Evolutionary conservation across 2,888 invertebrate species (phyloP).

Genomic region (Allygus modestus): DNA sequence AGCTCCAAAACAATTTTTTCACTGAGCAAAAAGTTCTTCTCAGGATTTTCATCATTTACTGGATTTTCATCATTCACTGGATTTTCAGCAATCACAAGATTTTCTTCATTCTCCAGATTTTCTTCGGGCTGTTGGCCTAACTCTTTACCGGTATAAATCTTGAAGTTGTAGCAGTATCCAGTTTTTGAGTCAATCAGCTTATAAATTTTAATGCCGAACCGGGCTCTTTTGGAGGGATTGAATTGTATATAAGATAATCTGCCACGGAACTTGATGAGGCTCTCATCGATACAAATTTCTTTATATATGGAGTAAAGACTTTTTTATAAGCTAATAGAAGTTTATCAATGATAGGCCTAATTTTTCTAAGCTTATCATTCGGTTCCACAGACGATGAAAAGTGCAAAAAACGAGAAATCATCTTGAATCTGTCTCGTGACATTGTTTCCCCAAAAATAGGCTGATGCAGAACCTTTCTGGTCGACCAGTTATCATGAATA

Average conservation of each 20-base stretch:
- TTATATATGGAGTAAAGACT: slow-evolving; percentile 67
- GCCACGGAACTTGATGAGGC: slow-evolving; percentile 72
- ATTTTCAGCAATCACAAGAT: neutral
- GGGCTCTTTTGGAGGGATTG: slow-evolving; percentile 71
- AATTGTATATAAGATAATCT: slow-evolving; percentile 71
- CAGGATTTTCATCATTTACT: too few relatives aligned
- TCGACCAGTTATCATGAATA: neutral
- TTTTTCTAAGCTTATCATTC: slow-evolving; percentile 65
- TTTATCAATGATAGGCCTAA: slow-evolving; percentile 55
- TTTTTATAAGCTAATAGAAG: neutral
- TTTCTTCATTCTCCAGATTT: neutral
- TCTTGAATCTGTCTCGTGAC: neutral
- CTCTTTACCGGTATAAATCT: slow-evolving; percentile 6
- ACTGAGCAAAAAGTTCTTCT: too few relatives aligned
- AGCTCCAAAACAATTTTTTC: slow-evolving; percentile 25
- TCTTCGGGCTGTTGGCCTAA: neutral
- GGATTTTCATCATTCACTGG: neutral
- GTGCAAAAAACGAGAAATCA: neutral
- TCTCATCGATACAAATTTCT: slow-evolving; percentile 71
- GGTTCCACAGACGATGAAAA: neutral
- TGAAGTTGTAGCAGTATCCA: slow-evolving; percentile 23
- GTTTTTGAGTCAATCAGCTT: slow-evolving; percentile 68
- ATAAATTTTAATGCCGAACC: slow-evolving; percentile 72
- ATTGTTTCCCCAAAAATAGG: slow-evolving; percentile 17
- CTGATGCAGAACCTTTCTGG: neutral